Base-by-base conservation (phyloP, 2,888 invertebrate species). In the Conomelus anceps region DNA sequence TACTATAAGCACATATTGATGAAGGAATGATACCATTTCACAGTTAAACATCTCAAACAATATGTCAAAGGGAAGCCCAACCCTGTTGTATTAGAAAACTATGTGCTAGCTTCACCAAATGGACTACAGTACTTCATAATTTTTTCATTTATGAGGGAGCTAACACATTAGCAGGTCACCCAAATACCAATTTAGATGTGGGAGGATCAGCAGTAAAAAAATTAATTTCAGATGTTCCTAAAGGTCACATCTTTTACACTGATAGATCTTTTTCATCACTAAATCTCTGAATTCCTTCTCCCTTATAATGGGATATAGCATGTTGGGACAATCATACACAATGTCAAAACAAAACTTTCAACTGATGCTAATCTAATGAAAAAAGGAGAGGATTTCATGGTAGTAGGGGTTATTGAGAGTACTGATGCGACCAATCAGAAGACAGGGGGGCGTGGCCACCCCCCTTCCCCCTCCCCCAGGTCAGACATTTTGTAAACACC, bases 51-150 rank as follows among this genome's bases (percentile, higher is more conserved):
- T 20, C 23, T 84, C 17, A 22, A 84, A 84, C 88, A 88, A 20
- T 84, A n/a, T 88, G 88, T 88, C 4, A 84, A 88, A 24, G 88
- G 88, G 22, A 89, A 89, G 87, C 89, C 84, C 1, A 88, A 84
- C 9, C 41, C 88, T 34, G 29, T 34, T 7, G 88, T 29, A 0
- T 7, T 88, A 9, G 34, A 41, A 88, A 88, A 88, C 22, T 88
- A 22, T 22, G 23, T 88, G 0, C 22, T 88, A 23, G 63, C 88
- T 1, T 23, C 84, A 20, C 22, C 29, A 22, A 22, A 85, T 13
- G 85, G 88, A 1, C 84, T n/a, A n/a, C n/a, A n/a, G n/a, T 84
- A 23, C 1, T 85, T 20, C 86, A 29, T 29, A 23, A 89, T 22
- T 88, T 88, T 29, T 84, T 88, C 1, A 24, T 84, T 23, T 24